A percentile compares a stretch with the other conserved stretches of the same genome.
phyloP scores from a whole-genome alignment of 2,113 vertebrate species.

The Vulpes lagopus region DNA sequence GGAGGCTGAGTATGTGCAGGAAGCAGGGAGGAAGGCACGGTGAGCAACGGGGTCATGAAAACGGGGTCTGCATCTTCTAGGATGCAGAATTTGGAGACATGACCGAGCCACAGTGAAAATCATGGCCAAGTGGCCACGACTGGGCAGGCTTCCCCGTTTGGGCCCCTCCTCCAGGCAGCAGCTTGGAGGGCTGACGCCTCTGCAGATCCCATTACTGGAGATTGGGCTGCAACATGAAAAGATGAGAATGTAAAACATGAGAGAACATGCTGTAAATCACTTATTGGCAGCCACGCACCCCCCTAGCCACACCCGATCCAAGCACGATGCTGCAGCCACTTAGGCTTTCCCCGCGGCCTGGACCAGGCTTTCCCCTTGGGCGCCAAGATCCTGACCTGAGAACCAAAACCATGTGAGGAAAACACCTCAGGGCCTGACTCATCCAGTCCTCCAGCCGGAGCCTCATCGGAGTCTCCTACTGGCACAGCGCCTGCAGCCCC shows the following conservation, averaged over 20 bases:
- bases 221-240: slow-evolving; percentile 84
- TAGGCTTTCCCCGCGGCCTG: slow-evolving; percentile 85
- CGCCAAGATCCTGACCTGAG: slow-evolving; percentile 81
- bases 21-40: not conserved
- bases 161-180: not conserved
- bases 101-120: not conserved
- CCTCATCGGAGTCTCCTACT: not conserved
- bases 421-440: slow-evolving; percentile 52
- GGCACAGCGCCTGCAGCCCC: not conserved
- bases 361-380: slow-evolving; percentile 82
- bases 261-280: slow-evolving; percentile 87
- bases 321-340: slow-evolving; percentile 74
- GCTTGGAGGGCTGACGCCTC: slow-evolving; percentile 53
- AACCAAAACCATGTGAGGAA: slow-evolving; percentile 72
- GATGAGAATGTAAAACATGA: slow-evolving; percentile 87
- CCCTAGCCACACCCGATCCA: slow-evolving; percentile 74
- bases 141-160: not conserved
- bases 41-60: not conserved
- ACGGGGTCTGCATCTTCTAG: not conserved
- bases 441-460: not conserved
- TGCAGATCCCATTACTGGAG: slow-evolving; percentile 85
- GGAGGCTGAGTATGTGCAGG: not conserved
- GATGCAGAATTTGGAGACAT: not conserved
- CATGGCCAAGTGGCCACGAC: not conserved
- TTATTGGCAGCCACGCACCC: slow-evolving; percentile 86